Percentiles rank a stretch among this genome's conserved stretches.
phyloP scores from a whole-genome alignment of 2,888 invertebrate genomes.

The Mimas tiliae region DNA sequence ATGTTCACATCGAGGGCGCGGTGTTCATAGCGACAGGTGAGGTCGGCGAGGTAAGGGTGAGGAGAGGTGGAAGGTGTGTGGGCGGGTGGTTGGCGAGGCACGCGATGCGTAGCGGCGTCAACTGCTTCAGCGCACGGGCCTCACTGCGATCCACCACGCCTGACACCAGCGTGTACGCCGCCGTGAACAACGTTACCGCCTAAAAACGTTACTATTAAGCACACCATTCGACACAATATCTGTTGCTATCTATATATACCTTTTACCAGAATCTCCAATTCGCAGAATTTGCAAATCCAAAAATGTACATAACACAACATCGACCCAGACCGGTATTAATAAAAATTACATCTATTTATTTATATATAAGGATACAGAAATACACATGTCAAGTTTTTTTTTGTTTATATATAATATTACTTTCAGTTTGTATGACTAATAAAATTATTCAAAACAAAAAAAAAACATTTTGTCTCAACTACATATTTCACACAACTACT shows the following conservation, averaged over 20 bases:
- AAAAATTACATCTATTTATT: too few species aligned
- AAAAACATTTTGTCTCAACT: too few species aligned
- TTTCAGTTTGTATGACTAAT: too few species aligned
- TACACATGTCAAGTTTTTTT: too few species aligned
- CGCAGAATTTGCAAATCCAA: too few species aligned
- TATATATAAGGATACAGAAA: too few species aligned
- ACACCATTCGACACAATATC: background rate
- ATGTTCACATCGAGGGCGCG: background rate
- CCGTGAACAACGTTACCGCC: constrained; percentile 69
- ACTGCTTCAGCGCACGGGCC: constrained; percentile 41
- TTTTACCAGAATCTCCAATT: background rate
- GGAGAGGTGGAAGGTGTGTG: constrained; percentile 40
- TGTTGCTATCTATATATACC: too few species aligned
- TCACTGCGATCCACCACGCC: constrained; percentile 55
- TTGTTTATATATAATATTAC: too few species aligned
- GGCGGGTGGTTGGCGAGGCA: constrained; percentile 45
- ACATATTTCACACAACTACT: too few species aligned
- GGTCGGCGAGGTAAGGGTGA: constrained; percentile 35
- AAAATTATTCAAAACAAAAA: too few species aligned
- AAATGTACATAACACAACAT: too few species aligned
- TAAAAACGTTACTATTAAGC: constrained; percentile 35
- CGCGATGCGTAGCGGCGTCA: constrained; percentile 56
- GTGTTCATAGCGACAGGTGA: constrained; percentile 30
- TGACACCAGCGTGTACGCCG: constrained; percentile 62
- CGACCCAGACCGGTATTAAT: too few species aligned